These are phyloP conservation scores for Rafetus swinhoei DNA, from an alignment of 2,113 vertebrate genomes.

Conservation along the genomic window DNA sequence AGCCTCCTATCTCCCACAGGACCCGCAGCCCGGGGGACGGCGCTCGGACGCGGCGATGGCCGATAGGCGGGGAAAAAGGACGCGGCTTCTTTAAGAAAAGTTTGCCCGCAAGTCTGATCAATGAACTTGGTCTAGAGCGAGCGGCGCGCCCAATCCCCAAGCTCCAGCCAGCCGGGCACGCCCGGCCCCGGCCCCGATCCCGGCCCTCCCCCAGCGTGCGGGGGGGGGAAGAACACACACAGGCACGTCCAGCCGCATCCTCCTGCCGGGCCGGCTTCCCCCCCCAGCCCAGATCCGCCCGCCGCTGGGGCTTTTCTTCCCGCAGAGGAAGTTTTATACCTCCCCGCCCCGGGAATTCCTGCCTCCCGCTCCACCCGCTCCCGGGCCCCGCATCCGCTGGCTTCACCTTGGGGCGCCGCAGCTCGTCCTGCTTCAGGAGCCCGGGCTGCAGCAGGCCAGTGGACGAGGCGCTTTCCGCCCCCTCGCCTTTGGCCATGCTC, in stretches of 20 bases:
- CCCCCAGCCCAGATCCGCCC: neutral
- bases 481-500: constrained; percentile 72
- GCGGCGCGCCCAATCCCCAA: neutral
- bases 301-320: neutral
- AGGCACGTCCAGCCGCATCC: neutral
- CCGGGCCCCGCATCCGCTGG: neutral
- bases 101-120: neutral
- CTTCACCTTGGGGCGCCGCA: constrained; percentile 10
- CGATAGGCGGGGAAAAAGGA: neutral
- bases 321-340: neutral
- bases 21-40: neutral
- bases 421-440: constrained; percentile 56
- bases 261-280: neutral
- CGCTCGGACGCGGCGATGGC: neutral
- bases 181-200: neutral
- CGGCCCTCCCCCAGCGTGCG: neutral
- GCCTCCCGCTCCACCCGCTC: neutral
- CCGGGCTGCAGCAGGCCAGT: constrained; percentile 67
- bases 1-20: neutral
- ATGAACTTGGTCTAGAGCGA: neutral
- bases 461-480: constrained; percentile 59
- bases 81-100: neutral
- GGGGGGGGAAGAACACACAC: neutral
- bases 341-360: no score
- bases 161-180: neutral